phyloP scores from a whole-genome alignment of 2,888 invertebrate species.

The Phragmatobia fuliginosa region DNA sequence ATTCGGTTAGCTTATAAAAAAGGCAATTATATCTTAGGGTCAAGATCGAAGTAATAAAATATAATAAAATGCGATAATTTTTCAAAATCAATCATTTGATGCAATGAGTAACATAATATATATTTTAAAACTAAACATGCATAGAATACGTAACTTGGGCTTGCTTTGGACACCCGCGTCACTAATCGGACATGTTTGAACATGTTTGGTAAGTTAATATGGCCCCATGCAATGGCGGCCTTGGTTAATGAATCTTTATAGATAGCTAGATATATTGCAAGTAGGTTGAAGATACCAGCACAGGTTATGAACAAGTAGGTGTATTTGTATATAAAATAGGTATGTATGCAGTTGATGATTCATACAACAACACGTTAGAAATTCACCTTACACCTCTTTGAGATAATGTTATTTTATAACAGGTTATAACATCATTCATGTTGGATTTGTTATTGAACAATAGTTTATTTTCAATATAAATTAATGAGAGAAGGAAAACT shows the following conservation, averaged over 20 bases:
- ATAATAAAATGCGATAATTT: background rate
- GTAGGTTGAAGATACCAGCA: conserved; percentile 39
- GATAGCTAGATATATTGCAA: conserved; percentile 26
- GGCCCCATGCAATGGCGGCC: conserved; percentile 34
- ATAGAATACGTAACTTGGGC: background rate
- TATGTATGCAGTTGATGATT: conserved; percentile 30
- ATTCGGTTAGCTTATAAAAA: background rate
- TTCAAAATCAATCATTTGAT: background rate
- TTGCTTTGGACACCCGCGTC: conserved; percentile 3
- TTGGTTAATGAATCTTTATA: conserved; percentile 42
- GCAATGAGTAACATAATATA: background rate
- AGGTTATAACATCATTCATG: background rate
- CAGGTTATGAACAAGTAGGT: conserved; percentile 26
- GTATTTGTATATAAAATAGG: conserved; percentile 30
- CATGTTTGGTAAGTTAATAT: conserved; percentile 43
- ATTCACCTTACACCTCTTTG: conserved; percentile 19
- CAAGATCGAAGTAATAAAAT: background rate
- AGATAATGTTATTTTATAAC: background rate
- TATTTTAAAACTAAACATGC: background rate
- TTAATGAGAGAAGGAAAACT: no score
- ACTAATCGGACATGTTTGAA: conserved; percentile 52
- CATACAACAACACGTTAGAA: conserved; percentile 17
- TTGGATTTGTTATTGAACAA: background rate
- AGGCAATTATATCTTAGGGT: background rate
- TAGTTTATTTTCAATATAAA: no score